Evolutionary conservation across 2,888 invertebrate genomes (phyloP).

Genomic region (Heteropelma amictum): DNA sequence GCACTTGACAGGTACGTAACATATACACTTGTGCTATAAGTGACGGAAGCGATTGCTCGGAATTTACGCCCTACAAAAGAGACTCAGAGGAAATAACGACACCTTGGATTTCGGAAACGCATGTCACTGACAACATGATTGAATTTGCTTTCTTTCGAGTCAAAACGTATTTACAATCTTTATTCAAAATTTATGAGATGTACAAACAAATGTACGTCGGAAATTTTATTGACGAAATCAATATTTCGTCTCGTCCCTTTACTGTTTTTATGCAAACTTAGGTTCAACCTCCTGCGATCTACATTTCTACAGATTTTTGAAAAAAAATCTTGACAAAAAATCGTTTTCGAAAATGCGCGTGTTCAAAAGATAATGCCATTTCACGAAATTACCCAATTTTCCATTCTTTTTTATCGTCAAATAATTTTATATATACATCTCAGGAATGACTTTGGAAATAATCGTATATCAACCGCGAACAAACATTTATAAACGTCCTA

Average conservation of each 20-base stretch:
- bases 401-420: too few species aligned
- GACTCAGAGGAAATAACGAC: not conserved
- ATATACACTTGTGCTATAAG: slow-evolving; percentile 22
- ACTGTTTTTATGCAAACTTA: too few species aligned
- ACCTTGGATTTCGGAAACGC: not conserved
- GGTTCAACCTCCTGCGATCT: not conserved
- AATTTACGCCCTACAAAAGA: slow-evolving; percentile 8
- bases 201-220: too few species aligned
- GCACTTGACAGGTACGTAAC: slow-evolving; percentile 67
- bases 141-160: not conserved
- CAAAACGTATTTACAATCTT: not conserved
- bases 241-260: too few species aligned
- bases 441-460: too few species aligned
- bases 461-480: too few species aligned
- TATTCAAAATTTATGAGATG: too few species aligned
- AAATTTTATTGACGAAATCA: too few species aligned
- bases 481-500: too few species aligned
- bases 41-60: slow-evolving; percentile 15
- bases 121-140: slow-evolving; percentile 10
- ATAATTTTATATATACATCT: too few species aligned
- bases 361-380: too few species aligned
- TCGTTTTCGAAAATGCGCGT: not conserved
- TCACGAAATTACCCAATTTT: too few species aligned
- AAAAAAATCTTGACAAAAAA: not conserved
- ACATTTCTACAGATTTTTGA: not conserved